Evolutionary conservation across 1,140 invertebrate genomes (phyloP).

Genomic region (silkworm (Bombyx mori)): ASM3026992v2 NC_085118.1:9610501-9611000

Average conservation of each 20-base stretch:
- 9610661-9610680: background rate
- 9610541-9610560: too few relatives aligned
- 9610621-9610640: background rate
- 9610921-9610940: too few relatives aligned
- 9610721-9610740: constrained; percentile 37
- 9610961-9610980: too few relatives aligned
- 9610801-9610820: constrained; percentile 63
- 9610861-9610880: constrained; percentile 19
- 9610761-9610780: constrained; percentile 64
- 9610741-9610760: constrained; percentile 58
- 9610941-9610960: too few relatives aligned
- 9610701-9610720: constrained; percentile 17
- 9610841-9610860: constrained; percentile 30
- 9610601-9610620: too few relatives aligned
- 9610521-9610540: too few relatives aligned
- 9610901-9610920: constrained; percentile 5
- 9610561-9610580: too few relatives aligned
- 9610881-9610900: constrained; percentile 18
- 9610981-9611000: too few relatives aligned
- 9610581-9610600: too few relatives aligned
- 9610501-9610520: too few relatives aligned
- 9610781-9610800: constrained; percentile 44
- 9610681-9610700: constrained; percentile 5
- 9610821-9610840: constrained; percentile 45
- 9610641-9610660: constrained; percentile 2